phyloP scores from a whole-genome alignment of 1,140 invertebrate species.

The Drosophila kurseongensis region DNA sequence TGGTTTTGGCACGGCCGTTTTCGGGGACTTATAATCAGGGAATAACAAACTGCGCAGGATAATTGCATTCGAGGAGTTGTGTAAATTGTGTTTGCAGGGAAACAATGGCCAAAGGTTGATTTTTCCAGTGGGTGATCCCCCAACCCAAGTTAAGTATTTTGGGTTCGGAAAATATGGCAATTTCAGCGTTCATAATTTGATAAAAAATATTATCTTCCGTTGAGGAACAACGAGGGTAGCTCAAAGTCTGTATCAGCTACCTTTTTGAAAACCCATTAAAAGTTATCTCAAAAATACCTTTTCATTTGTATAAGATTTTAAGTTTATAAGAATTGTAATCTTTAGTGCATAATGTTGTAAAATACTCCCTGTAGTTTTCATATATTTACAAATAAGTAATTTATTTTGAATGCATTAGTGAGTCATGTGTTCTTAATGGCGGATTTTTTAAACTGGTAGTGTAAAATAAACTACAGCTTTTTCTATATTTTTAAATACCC shows the following conservation, averaged over 20 bases:
- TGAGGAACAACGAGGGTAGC: too few species aligned
- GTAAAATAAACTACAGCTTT: too few species aligned
- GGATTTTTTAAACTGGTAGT: too few species aligned
- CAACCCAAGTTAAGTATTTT: background rate
- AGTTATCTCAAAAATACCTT: background rate
- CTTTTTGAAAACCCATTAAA: background rate
- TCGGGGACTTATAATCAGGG: slow-evolving; percentile 54
- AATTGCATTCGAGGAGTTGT: slow-evolving; percentile 65
- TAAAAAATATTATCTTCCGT: background rate
- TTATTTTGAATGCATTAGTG: too few species aligned
- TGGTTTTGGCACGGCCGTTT: slow-evolving; percentile 62
- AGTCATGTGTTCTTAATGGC: too few species aligned
- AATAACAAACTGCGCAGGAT: slow-evolving; percentile 79
- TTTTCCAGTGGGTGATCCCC: slow-evolving; percentile 42
- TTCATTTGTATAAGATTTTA: too few species aligned
- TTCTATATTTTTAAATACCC: too few species aligned
- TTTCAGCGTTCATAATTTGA: slow-evolving; percentile 9
- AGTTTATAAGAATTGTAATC: too few species aligned
- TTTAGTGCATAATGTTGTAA: too few species aligned
- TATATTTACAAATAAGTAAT: too few species aligned
- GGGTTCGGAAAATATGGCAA: slow-evolving; percentile 1
- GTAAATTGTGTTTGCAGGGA: slow-evolving; percentile 66
- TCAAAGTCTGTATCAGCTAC: too few species aligned
- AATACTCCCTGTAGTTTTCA: too few species aligned
- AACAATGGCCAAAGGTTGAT: slow-evolving; percentile 63